Percentiles rank a stretch among this genome's conserved stretches.
These are phyloP conservation scores for Conopomorpha cramerella DNA, from an alignment of 1,140 invertebrate species.

Conservation along the genomic window DNA sequence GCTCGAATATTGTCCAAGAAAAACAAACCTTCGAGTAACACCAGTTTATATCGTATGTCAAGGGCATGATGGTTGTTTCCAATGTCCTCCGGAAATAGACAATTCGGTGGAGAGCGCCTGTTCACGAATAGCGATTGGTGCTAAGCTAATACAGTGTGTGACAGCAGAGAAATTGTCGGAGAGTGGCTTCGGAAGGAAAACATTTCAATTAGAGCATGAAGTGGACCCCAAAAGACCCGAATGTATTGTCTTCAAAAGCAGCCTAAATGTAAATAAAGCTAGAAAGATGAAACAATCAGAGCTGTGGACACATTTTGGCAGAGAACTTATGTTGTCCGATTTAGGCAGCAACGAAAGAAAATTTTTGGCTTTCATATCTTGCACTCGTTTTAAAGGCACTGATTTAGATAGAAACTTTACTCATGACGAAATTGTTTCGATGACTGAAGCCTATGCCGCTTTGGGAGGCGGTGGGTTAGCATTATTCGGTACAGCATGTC, in stretches of 20 bases:
- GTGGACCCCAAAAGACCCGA: slow-evolving; percentile 61
- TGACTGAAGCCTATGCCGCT: slow-evolving; percentile 84
- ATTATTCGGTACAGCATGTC: slow-evolving; percentile 85
- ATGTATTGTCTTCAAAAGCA: slow-evolving; percentile 73
- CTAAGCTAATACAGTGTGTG: slow-evolving; percentile 82
- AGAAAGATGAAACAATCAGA: slow-evolving; percentile 76
- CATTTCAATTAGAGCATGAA: slow-evolving; percentile 78
- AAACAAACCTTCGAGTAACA: slow-evolving; percentile 55
- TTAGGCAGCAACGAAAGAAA: slow-evolving; percentile 72
- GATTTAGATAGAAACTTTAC: slow-evolving; percentile 64
- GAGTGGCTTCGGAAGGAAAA: slow-evolving; percentile 76
- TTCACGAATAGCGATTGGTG: slow-evolving; percentile 75
- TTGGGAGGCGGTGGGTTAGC: slow-evolving; percentile 89
- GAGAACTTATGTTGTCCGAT: slow-evolving; percentile 73
- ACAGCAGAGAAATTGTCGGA: slow-evolving; percentile 88
- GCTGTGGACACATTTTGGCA: slow-evolving; percentile 84
- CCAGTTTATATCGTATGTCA: slow-evolving; percentile 78
- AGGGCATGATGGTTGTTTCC: slow-evolving; percentile 79
- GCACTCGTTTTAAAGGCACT: slow-evolving; percentile 77
- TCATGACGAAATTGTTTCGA: slow-evolving; percentile 74
- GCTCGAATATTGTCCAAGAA: slow-evolving; percentile 45
- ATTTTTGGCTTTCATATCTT: slow-evolving; percentile 88
- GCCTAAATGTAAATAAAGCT: slow-evolving; percentile 72
- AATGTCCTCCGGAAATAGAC: slow-evolving; percentile 72
- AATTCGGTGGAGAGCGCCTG: slow-evolving; percentile 76